Evolutionary conservation across 2,888 invertebrate genomes (phyloP).

Genomic region (Heliconius ismenius): DNA sequence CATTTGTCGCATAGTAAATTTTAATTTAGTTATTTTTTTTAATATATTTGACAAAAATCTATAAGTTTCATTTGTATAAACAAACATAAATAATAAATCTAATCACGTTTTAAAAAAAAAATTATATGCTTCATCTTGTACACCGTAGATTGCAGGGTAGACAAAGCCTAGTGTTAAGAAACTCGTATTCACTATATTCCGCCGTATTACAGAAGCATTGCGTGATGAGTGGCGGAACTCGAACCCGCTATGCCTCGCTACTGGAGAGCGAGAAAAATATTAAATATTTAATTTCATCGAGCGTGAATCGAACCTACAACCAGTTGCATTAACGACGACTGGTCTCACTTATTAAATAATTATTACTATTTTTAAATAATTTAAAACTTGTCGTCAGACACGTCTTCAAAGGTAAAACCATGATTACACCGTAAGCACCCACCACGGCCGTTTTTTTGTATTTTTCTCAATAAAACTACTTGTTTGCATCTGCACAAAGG

Average conservation of each 20-base stretch:
- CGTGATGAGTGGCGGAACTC: background rate
- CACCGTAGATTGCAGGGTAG: background rate
- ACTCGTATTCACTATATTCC: background rate
- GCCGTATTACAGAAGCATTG: background rate
- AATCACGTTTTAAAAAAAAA: too few relatives aligned
- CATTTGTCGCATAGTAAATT: too few relatives aligned
- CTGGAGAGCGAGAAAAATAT: too few relatives aligned
- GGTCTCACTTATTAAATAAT: too few relatives aligned
- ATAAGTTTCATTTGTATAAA: too few relatives aligned
- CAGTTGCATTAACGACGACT: too few relatives aligned
- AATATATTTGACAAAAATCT: too few relatives aligned
- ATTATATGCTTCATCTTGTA: too few relatives aligned
- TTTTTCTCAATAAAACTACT: slow-evolving; percentile 18
- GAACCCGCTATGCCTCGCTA: background rate
- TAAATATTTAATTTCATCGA: too few relatives aligned
- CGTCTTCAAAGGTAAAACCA: background rate
- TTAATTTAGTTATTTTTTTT: too few relatives aligned
- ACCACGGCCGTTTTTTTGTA: background rate
- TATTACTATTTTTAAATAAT: background rate
- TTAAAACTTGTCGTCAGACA: background rate
- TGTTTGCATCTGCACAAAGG: slow-evolving; percentile 18
- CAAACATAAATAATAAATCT: too few relatives aligned
- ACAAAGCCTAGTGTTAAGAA: background rate
- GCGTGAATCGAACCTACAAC: too few relatives aligned
- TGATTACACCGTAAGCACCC: background rate